Evolutionary conservation across 2,888 invertebrate species (phyloP).

Genomic region (Lydus trimaculatus): DNA sequence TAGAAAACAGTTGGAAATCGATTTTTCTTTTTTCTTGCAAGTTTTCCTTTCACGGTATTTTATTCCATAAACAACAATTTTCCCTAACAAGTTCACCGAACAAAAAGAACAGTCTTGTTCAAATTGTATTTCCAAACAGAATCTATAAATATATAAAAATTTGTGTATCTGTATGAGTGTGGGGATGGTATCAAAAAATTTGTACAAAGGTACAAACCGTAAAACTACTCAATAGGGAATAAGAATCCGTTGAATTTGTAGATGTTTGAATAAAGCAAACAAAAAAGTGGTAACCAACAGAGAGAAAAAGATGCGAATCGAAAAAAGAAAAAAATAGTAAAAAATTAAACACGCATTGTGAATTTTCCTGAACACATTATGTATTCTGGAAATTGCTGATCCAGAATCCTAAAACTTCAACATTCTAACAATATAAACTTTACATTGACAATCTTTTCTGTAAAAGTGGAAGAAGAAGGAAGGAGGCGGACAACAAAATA

Average conservation of each 20-base stretch:
- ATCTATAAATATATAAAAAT: slow-evolving; percentile 9
- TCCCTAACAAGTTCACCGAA: not conserved
- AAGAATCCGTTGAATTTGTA: slow-evolving; percentile 25
- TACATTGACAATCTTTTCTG: slow-evolving; percentile 27
- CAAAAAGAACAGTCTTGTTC: not conserved
- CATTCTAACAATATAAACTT: slow-evolving; percentile 32
- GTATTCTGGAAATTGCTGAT: slow-evolving; percentile 37
- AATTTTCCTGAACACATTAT: slow-evolving; percentile 30
- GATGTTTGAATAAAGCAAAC: slow-evolving; percentile 22
- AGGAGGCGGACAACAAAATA: not conserved
- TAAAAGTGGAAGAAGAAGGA: not conserved
- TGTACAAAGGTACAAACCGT: slow-evolving; percentile 16
- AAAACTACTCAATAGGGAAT: slow-evolving; percentile 27
- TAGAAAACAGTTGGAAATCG: too few species aligned
- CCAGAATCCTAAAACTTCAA: slow-evolving; percentile 15
- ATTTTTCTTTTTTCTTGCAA: too few species aligned
- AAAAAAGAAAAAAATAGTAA: slow-evolving; percentile 1
- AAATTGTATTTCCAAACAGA: not conserved
- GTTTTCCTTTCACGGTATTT: too few species aligned
- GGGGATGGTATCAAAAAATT: slow-evolving; percentile 8
- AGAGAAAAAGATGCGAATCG: not conserved
- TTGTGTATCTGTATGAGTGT: slow-evolving; percentile 8
- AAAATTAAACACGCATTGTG: slow-evolving; percentile 33
- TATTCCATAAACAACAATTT: too few species aligned
- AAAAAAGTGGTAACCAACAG: not conserved